Evolutionary conservation across 2,888 invertebrate genomes (phyloP), one percentile per base, ranked within the genome.

Genomic region (Dicyrtomina minuta): DNA sequence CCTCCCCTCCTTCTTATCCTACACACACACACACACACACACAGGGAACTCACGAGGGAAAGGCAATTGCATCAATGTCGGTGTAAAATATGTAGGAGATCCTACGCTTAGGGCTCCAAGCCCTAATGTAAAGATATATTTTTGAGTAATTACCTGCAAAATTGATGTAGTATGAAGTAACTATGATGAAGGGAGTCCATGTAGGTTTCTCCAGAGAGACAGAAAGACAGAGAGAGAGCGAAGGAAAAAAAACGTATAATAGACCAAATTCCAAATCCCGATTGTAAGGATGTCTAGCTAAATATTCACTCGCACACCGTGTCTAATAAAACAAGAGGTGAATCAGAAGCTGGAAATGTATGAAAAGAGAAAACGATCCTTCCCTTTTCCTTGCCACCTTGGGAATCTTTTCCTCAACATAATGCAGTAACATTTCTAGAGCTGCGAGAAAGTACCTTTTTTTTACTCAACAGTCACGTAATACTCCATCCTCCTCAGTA

Each of bases 401-500:
- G 46, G 46, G 46, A 46, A 15, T 46, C 46, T 17, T 46, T 13
- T n/a, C 46, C 46, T 4, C 46, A n/a, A 46, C 46, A 46, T 46
- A 46, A 46, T 46, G 46, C 46, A 46, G 46, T 8, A 4, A 46
- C 46, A 46, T 46, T 46, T 46, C 3, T 8, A 46, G 46, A 46
- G 13, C 4, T n/a, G 13, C 13, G 24, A 55, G 26, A 55, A 55
- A 26, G 26, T 55, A 24, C n/a, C 55, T 53, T 4, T 59, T 17
- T 33, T 58, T 24, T 4, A 26, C n/a, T 58, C 58, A 33, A 8
- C 33, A 33, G 33, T 33, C 33, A 33, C 33, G 33, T 33, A 33
- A 33, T 33, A 26, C 58, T 58, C 58, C 27, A 24, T 59, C 59
- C n/a, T 12, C 39, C 59, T 22, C 55, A 4, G 55, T 46, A n/a